Evolutionary conservation across 2,797 vertebrate species (phyloP), one percentile per base, ranked within the genome.

Genomic region (Paguma larvata): DNA sequence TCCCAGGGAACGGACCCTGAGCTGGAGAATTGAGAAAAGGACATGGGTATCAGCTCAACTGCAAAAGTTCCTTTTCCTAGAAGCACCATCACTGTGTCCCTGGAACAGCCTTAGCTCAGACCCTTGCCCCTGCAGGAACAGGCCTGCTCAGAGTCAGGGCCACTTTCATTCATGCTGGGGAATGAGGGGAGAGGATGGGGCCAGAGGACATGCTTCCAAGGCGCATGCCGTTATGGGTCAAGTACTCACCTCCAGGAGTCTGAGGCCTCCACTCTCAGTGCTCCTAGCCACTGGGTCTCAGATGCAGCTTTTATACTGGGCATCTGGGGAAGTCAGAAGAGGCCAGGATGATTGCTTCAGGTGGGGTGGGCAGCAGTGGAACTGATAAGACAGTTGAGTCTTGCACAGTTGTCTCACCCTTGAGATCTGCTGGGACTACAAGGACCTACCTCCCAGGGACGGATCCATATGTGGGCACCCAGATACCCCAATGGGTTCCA

Each of bases 281-380:
- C 32, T 12, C 73, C 59, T 72, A 85, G 59, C 48, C 25, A 4
- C 25, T 10, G 56, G 1, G 2, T 53, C 2, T 23, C 27, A 32
- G 67, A 15, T 14, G 9, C 59, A 72, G 72, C 51, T 25, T 32
- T 97, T 97, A 97, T 97, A 95, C 12, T 59, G 25, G n/a, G 63
- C 3, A 78, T 96, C 59, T 34, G 67, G 80, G 93, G 96, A 98
- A 97, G 94, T 97, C 6, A 21, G 51, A 73, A 56, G 91, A 53
- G 70, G n/a, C 25, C 48, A 21, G 32, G 62, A 30, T 82, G 75
- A 70, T 98, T 98, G 91, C 95, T 21, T 85, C 96, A 97, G 73
- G 75, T 9, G 23, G 3, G 14, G 48, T 21, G 30, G 21, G 19
- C 18, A 16, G 27, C 10, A 38, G 16, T 1, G 0, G 5, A 87